Evolutionary conservation across 2,888 invertebrate genomes (phyloP).

Genomic region (Yponomeuta malinellus): DNA sequence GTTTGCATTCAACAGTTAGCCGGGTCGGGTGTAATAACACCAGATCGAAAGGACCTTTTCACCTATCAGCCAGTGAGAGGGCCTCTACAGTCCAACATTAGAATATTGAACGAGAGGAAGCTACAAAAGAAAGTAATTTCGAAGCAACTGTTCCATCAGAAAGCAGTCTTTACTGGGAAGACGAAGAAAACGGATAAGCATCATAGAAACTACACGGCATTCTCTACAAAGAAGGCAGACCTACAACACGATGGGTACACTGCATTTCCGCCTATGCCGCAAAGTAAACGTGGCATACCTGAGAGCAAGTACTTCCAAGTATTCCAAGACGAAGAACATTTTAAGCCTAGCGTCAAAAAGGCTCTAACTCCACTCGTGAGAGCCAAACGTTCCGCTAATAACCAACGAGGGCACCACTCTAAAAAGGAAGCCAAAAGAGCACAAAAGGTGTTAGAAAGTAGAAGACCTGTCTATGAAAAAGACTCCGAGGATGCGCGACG

Average conservation of each 20-base stretch:
- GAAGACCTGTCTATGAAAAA: neutral
- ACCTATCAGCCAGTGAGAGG: neutral
- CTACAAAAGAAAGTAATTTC: neutral
- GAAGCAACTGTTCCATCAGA: neutral
- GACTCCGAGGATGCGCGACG: neutral
- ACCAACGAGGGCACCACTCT: neutral
- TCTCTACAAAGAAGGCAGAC: neutral
- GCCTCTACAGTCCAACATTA: slow-evolving; percentile 10
- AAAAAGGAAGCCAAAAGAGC: neutral
- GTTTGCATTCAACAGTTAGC: slow-evolving; percentile 24
- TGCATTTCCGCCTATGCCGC: neutral
- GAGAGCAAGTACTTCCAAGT: neutral
- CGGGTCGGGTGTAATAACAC: slow-evolving; percentile 22
- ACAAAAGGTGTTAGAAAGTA: neutral
- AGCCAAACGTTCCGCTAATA: neutral
- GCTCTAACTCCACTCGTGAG: neutral
- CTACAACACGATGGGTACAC: neutral
- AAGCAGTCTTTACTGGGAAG: neutral
- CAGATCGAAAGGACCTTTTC: slow-evolving; percentile 11
- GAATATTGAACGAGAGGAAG: neutral
- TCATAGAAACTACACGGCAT: neutral
- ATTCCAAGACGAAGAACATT: neutral
- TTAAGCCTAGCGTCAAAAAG: neutral
- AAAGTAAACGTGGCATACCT: neutral
- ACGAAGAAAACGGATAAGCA: neutral